These are phyloP conservation scores for Zapornia atra DNA, from an alignment of 2,113 vertebrate genomes.

Conservation along the genomic window DNA sequence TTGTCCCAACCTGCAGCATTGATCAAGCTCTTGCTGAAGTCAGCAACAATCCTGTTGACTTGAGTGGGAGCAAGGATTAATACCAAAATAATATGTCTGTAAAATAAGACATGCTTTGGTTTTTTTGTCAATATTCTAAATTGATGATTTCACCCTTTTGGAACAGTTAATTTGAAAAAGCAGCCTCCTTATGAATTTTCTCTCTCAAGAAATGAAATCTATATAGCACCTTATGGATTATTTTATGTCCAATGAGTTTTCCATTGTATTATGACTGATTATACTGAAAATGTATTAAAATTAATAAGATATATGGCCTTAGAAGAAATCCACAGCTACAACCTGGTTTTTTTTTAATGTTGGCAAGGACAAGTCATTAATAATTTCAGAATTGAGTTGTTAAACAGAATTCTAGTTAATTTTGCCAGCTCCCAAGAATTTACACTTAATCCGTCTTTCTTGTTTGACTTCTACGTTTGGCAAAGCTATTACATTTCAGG, in stretches of 20 bases:
- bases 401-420: conserved; percentile 60
- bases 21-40: background rate
- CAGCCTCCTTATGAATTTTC: background rate
- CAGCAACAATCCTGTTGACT: background rate
- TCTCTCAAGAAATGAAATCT: background rate
- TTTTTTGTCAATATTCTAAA: background rate
- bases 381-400: conserved; percentile 60
- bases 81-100: background rate
- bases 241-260: conserved; percentile 35
- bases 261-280: conserved; percentile 38
- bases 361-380: conserved; percentile 42
- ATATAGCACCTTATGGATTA: background rate
- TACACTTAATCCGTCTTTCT: conserved; percentile 61
- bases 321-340: background rate
- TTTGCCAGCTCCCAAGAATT: conserved; percentile 53
- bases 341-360: background rate
- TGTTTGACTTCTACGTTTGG: conserved; percentile 47
- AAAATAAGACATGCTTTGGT: conserved; percentile 5
- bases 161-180: background rate
- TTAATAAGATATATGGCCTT: conserved; percentile 22
- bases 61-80: background rate
- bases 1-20: background rate
- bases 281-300: conserved; percentile 7
- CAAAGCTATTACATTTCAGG: conserved; percentile 14
- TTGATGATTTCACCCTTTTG: conserved; percentile 6